Evolutionary conservation across 2,888 invertebrate species (phyloP).

Genomic region (Zaprionus lineosus): DNA sequence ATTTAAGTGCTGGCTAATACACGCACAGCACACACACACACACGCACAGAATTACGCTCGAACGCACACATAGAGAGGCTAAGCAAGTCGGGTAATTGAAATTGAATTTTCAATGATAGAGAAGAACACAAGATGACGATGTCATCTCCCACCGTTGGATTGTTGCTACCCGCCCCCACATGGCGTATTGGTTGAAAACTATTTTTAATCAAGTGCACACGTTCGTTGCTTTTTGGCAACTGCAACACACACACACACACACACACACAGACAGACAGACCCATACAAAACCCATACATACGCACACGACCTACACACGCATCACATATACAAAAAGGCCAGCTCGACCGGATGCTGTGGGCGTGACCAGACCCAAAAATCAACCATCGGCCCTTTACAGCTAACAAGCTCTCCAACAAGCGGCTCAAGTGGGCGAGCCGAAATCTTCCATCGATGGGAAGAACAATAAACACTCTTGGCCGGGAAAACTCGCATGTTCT

Average conservation of each 20-base stretch:
- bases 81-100: no score
- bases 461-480: slow-evolving; percentile 60
- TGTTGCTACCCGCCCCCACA: slow-evolving; percentile 54
- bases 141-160: slow-evolving; percentile 33
- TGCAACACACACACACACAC: slow-evolving; percentile 35
- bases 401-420: slow-evolving; percentile 38
- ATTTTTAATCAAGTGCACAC: slow-evolving; percentile 69
- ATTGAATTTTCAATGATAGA: slow-evolving; percentile 64
- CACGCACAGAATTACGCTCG: slow-evolving; percentile 22
- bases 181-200: slow-evolving; percentile 58
- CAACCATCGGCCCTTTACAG: slow-evolving; percentile 35
- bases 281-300: background rate
- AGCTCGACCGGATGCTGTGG: slow-evolving; percentile 47
- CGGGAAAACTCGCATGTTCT: slow-evolving; percentile 39
- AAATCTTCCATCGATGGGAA: slow-evolving; percentile 9
- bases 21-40: slow-evolving; percentile 16
- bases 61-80: no score
- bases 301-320: no score
- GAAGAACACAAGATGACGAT: slow-evolving; percentile 44
- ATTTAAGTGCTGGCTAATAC: slow-evolving; percentile 52
- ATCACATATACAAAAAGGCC: background rate
- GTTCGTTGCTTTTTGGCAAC: slow-evolving; percentile 56
- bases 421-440: slow-evolving; percentile 48
- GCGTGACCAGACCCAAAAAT: slow-evolving; percentile 11
- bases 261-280: background rate